Evolutionary conservation across 2,888 invertebrate species (phyloP).

Genomic region (Stictocephala bisonia): DNA sequence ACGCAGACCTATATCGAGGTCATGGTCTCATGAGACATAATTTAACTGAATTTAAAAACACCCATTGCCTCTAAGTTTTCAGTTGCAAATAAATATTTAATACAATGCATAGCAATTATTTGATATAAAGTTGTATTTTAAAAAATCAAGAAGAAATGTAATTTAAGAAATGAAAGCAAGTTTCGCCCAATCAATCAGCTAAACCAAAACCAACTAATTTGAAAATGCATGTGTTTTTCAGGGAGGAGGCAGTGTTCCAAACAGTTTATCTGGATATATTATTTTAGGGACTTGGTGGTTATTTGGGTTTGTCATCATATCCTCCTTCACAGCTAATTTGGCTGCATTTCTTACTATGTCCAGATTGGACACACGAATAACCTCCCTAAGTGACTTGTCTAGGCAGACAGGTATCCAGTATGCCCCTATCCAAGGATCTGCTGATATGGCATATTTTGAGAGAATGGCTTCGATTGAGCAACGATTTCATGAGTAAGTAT

Average conservation of each 20-base stretch:
- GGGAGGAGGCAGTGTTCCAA: constrained; percentile 96
- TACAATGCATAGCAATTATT: no score
- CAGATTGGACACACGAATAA: constrained; percentile 90
- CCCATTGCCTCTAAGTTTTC: no score
- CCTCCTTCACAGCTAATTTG: constrained; percentile 97
- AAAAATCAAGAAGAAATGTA: no score
- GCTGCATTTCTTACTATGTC: constrained; percentile 97
- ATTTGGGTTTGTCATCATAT: constrained; percentile 98
- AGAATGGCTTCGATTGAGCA: constrained; percentile 96
- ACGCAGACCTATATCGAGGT: no score
- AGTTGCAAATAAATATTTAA: no score
- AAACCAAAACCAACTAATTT: no score
- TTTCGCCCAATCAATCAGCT: no score
- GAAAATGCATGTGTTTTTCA: constrained; percentile 65
- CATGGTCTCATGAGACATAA: no score
- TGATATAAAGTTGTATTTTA: no score
- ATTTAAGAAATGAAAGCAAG: no score
- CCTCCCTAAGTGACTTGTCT: constrained; percentile 94
- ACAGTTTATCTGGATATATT: constrained; percentile 93
- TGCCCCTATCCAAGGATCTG: constrained; percentile 88
- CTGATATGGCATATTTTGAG: constrained; percentile 93
- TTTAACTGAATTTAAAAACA: no score
- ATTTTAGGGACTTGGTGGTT: constrained; percentile 99
- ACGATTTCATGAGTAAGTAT: constrained; percentile 90
- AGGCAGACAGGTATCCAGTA: constrained; percentile 97